These are phyloP conservation scores for Bombycilla garrulus DNA, from an alignment of 2,113 vertebrate species.

Conservation along the genomic window DNA sequence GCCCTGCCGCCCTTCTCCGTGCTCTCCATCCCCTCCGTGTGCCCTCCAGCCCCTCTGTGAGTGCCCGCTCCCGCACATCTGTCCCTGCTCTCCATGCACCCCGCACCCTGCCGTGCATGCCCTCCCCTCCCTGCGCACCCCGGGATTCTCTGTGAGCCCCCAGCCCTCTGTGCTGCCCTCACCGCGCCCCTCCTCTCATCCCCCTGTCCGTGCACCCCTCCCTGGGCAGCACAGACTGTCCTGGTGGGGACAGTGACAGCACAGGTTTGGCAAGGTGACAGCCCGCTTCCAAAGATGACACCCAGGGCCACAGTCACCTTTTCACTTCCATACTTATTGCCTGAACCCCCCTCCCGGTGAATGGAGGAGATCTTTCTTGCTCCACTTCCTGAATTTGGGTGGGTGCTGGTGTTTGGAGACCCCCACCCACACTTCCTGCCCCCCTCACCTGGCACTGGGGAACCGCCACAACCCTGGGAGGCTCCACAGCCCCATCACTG, in stretches of 20 bases:
- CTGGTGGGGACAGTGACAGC: background rate
- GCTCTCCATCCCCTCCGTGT: background rate
- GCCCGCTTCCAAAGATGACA: fast-evolving
- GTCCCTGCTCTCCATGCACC: background rate
- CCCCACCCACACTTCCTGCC: background rate
- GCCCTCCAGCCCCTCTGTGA: background rate
- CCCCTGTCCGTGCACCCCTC: background rate
- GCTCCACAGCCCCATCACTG: background rate
- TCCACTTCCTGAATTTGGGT: background rate
- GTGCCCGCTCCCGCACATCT: fast-evolving
- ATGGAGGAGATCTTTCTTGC: background rate
- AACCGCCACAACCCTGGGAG: background rate
- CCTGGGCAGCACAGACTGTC: background rate
- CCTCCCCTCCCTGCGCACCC: fast-evolving
- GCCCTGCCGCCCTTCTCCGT: background rate
- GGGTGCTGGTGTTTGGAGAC: background rate
- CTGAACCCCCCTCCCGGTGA: background rate
- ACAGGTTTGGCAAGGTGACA: background rate
- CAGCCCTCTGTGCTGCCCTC: background rate
- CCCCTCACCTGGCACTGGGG: fast-evolving
- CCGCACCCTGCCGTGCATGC: fast-evolving
- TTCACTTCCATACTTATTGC: background rate
- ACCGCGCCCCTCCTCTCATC: fast-evolving
- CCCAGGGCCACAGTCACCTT: fast-evolving
- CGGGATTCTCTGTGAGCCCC: fast-evolving